Percentiles rank a stretch among this genome's conserved stretches.
phyloP scores from a whole-genome alignment of 2,888 invertebrate genomes.

The Drosophila neonasuta region DNA sequence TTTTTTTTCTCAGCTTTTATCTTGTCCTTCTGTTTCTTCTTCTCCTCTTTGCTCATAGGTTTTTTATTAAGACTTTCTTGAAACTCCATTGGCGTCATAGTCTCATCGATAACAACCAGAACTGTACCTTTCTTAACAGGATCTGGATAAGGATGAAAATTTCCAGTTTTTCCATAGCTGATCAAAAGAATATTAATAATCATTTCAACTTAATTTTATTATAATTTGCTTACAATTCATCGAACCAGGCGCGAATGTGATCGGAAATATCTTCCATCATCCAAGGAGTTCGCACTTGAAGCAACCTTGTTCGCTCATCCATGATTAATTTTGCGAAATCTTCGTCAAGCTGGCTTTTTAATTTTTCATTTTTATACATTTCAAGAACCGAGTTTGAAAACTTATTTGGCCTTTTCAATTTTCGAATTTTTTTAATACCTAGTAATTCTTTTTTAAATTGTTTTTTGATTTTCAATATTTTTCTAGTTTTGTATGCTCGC shows the following conservation, averaged over 20 bases:
- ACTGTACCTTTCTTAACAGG: constrained; percentile 83
- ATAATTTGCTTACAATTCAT: constrained; percentile 84
- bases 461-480: constrained; percentile 51
- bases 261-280: constrained; percentile 89
- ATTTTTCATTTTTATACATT: constrained; percentile 66
- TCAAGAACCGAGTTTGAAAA: constrained; percentile 57
- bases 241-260: constrained; percentile 89
- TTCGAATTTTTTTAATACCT: constrained; percentile 64
- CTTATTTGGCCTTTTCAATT: constrained; percentile 38
- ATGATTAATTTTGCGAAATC: constrained; percentile 80
- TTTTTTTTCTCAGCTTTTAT: constrained; percentile 60
- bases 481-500: constrained; percentile 66
- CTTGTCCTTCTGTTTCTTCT: constrained; percentile 71
- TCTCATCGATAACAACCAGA: constrained; percentile 82
- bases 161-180: constrained; percentile 73
- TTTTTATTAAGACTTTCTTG: constrained; percentile 65
- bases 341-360: constrained; percentile 62
- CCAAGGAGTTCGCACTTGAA: constrained; percentile 83
- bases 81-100: constrained; percentile 81
- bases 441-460: constrained; percentile 62
- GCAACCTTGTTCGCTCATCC: constrained; percentile 82
- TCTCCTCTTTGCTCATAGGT: constrained; percentile 76
- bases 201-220: neutral
- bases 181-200: neutral
- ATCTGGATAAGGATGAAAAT: constrained; percentile 83